Conservation (phyloP, 2,797 vertebrate species). For the Pseudomugil gertrudae region DNA sequence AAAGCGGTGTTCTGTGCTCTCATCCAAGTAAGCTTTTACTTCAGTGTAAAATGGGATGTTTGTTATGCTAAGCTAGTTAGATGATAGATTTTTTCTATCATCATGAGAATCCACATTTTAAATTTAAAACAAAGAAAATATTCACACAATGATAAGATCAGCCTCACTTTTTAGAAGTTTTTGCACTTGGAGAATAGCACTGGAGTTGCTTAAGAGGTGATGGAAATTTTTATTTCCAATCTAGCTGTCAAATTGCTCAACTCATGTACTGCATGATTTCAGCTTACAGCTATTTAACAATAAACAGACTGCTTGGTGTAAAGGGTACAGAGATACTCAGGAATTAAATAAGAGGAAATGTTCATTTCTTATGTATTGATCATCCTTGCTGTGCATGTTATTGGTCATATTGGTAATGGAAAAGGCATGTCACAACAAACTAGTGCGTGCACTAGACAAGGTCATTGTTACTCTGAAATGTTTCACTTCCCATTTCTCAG, state of each 20-base stretch:
- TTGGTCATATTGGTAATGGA: slow-evolving; percentile 27
- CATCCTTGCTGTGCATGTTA: slow-evolving; percentile 1
- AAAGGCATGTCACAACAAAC: slow-evolving; percentile 31
- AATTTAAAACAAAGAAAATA: background rate
- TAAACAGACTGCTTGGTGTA: slow-evolving; percentile 5
- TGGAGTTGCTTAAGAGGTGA: slow-evolving; percentile 58
- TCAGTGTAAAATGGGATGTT: slow-evolving; percentile 39
- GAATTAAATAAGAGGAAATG: slow-evolving; percentile 20
- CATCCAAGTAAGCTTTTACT: slow-evolving; percentile 45
- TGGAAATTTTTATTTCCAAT: slow-evolving; percentile 41
- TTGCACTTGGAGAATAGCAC: slow-evolving; percentile 42
- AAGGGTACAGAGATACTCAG: slow-evolving; percentile 5
- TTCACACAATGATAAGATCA: slow-evolving; percentile 1
- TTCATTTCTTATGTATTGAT: background rate
- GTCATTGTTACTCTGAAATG: slow-evolving; percentile 18
- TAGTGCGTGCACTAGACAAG: slow-evolving; percentile 2
- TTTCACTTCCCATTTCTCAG: slow-evolving; percentile 54
- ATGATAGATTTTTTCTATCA: slow-evolving; percentile 12
- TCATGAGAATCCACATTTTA: slow-evolving; percentile 11
- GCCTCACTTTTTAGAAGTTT: slow-evolving; percentile 34
- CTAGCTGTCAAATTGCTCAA: slow-evolving; percentile 30
- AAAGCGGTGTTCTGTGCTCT: slow-evolving; percentile 35
- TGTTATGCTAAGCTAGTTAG: slow-evolving; percentile 42
- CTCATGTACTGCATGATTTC: slow-evolving; percentile 47
- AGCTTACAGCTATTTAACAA: slow-evolving; percentile 47